Percentiles rank a stretch among this genome's conserved stretches.
Evolutionary conservation across 2,797 vertebrate genomes (phyloP).

Genomic region (Betta splendens): DNA sequence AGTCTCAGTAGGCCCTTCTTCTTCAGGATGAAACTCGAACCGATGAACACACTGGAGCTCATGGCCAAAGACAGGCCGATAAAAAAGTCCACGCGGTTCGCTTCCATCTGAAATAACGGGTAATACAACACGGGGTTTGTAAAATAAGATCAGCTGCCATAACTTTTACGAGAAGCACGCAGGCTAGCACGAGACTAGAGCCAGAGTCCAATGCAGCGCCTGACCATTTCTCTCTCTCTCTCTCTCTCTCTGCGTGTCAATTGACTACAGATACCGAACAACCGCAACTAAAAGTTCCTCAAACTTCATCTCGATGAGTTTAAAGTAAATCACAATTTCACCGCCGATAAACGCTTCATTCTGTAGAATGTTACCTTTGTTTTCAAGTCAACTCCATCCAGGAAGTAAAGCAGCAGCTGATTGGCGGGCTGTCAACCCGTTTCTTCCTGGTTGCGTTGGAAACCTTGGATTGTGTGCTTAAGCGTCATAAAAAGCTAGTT

Average conservation of each 20-base stretch:
- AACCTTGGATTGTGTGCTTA: neutral
- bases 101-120: slow-evolving; percentile 71
- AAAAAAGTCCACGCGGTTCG: slow-evolving; percentile 75
- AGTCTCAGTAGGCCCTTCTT: slow-evolving; percentile 88
- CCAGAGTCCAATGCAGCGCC: slow-evolving; percentile 51
- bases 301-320: neutral
- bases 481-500: no score
- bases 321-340: neutral
- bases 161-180: neutral
- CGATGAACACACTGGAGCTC: slow-evolving; percentile 86
- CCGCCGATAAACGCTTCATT: neutral
- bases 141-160: accelerated
- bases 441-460: slow-evolving; percentile 37
- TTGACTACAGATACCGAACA: accelerated
- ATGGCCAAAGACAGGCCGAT: slow-evolving; percentile 83
- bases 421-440: slow-evolving; percentile 34
- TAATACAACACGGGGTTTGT: neutral
- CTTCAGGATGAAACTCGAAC: slow-evolving; percentile 86
- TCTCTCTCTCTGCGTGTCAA: no score
- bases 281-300: accelerated
- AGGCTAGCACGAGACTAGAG: neutral
- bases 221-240: neutral
- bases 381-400: slow-evolving; percentile 40
- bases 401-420: slow-evolving; percentile 37
- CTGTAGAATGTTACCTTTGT: slow-evolving; percentile 25